Conservation (phyloP, 2,113 vertebrate genomes). For the Gallinago undulata region DNA sequence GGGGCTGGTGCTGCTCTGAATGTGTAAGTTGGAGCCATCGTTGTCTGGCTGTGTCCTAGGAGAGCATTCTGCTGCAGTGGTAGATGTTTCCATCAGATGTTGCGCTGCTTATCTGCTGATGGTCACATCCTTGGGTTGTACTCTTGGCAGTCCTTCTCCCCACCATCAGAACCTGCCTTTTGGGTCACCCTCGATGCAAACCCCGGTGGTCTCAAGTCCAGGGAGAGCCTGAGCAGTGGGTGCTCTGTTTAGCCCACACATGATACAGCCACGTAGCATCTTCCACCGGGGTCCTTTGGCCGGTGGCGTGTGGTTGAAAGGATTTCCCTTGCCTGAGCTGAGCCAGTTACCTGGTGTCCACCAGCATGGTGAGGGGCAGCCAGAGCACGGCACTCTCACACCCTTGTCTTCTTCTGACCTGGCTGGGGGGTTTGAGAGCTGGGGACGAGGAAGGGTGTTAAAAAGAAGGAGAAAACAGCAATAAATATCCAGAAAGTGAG, state of each 20-base stretch:
- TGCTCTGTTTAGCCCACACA: not conserved
- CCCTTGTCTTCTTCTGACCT: not conserved
- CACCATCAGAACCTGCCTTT: not conserved
- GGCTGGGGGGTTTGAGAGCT: not conserved
- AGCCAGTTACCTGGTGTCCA: not conserved
- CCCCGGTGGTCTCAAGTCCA: not conserved
- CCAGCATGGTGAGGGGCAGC: not conserved
- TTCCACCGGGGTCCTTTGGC: not conserved
- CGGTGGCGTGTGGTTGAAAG: not conserved
- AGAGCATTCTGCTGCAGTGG: rapidly evolving
- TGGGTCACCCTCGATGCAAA: rapidly evolving
- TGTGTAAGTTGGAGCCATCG: not conserved
- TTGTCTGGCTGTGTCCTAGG: not conserved
- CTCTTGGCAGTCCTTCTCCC: not conserved
- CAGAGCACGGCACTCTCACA: not conserved
- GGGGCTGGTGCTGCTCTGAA: not conserved
- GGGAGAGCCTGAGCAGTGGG: not conserved
- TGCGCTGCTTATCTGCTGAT: not conserved
- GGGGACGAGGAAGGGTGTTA: not conserved
- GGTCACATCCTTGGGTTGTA: not conserved
- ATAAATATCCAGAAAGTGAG: too few species aligned
- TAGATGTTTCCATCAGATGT: not conserved
- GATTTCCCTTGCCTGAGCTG: not conserved
- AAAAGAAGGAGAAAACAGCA: not conserved
- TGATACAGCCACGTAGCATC: not conserved